phyloP scores from a whole-genome alignment of 2,888 invertebrate species.

The Agrotis segetum region DNA sequence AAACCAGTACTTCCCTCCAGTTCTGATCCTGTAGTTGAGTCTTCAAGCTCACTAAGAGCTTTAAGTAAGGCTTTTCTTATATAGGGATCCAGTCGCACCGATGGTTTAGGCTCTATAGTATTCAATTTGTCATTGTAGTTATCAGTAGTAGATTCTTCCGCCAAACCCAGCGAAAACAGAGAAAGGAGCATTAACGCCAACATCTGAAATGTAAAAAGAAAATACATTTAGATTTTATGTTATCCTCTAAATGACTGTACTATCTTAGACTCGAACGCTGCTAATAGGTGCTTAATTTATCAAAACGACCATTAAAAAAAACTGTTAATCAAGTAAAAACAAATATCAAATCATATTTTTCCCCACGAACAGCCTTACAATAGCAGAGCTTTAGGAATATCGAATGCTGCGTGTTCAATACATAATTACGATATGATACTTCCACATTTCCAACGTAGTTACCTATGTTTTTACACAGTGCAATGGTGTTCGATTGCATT shows the following conservation, averaged over 20 bases:
- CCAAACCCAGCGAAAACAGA: constrained; percentile 73
- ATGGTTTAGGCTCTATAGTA: constrained; percentile 86
- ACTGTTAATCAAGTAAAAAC: too few relatives aligned
- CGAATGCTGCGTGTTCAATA: constrained; percentile 36
- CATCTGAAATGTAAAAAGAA: constrained; percentile 77
- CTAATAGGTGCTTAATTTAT: neutral
- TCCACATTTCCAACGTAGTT: constrained; percentile 79
- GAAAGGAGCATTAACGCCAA: constrained; percentile 76
- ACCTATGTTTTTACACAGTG: constrained; percentile 72
- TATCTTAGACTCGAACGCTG: neutral
- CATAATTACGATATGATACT: constrained; percentile 70
- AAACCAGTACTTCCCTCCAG: constrained; percentile 73
- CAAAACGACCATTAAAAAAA: too few relatives aligned
- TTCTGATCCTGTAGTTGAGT: constrained; percentile 85
- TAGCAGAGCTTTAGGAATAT: constrained; percentile 11
- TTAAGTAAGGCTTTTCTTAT: constrained; percentile 94
- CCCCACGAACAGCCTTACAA: too few relatives aligned
- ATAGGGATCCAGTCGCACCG: constrained; percentile 93
- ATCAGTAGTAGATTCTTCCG: constrained; percentile 79
- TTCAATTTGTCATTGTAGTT: constrained; percentile 82
- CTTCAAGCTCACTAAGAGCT: constrained; percentile 94
- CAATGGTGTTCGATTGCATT: constrained; percentile 73
- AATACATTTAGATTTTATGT: neutral
- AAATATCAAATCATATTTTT: neutral
- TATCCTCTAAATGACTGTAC: neutral